These are phyloP conservation scores for Nothobranchius furzeri DNA, from an alignment of 2,113 vertebrate species.

Conservation along the genomic window DNA sequence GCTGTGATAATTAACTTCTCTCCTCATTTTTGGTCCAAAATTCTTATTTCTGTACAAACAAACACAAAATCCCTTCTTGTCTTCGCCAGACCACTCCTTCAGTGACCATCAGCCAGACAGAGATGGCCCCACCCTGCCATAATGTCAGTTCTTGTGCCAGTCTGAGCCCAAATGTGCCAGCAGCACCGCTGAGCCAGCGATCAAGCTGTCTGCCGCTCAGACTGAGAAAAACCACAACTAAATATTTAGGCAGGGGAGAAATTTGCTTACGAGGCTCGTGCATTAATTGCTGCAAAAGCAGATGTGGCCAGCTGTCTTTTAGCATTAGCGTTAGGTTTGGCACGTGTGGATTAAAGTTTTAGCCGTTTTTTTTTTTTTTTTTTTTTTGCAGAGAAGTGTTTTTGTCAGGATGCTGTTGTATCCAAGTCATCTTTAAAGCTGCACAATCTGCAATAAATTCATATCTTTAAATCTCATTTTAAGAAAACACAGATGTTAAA, in stretches of 20 bases:
- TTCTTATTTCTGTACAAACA: constrained; percentile 1
- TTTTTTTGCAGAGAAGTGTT: neutral
- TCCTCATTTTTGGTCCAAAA: neutral
- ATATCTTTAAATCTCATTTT: constrained; percentile 2
- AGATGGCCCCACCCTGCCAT: constrained; percentile 33
- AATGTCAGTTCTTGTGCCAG: constrained; percentile 54
- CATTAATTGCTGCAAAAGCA: constrained; percentile 47
- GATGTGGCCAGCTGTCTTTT: constrained; percentile 51
- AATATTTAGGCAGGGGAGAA: constrained; percentile 42
- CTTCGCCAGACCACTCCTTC: constrained; percentile 11
- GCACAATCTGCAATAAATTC: neutral
- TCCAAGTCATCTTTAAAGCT: constrained; percentile 5
- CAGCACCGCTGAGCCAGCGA: constrained; percentile 43
- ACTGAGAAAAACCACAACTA: constrained; percentile 36
- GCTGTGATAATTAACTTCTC: neutral
- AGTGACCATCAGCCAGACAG: constrained; percentile 23
- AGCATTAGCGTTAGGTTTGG: constrained; percentile 41
- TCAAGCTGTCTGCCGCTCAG: constrained; percentile 47
- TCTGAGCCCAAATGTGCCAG: constrained; percentile 47
- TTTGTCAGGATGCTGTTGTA: neutral
- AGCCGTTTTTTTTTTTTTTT: neutral
- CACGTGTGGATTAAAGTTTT: constrained; percentile 18
- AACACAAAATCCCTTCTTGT: constrained; percentile 14
- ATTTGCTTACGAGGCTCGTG: constrained; percentile 23
- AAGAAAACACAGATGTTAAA: constrained; percentile 5